Conservation (phyloP, 2,797 vertebrate species). For the Naso thynnoides region DNA sequence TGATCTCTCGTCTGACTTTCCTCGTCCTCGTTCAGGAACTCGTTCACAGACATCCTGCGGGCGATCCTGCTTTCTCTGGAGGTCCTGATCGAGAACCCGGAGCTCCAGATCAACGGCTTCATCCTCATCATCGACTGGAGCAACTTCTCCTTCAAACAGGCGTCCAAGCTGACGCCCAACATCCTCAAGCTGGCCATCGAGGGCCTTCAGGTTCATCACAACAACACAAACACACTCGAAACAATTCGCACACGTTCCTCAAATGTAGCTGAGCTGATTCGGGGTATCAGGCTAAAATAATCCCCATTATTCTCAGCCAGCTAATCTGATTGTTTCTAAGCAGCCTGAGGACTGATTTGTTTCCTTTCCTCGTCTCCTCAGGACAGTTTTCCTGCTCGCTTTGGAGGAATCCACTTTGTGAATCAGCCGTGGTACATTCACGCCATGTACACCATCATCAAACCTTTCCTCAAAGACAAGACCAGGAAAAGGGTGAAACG, state of each 20-base stretch:
- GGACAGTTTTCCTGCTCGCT: slow-evolving; percentile 98
- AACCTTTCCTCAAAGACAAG: slow-evolving; percentile 98
- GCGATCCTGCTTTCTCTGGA: slow-evolving; percentile 97
- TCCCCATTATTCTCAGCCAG: no score
- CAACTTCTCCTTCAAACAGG: slow-evolving; percentile 99
- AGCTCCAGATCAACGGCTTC: slow-evolving; percentile 98
- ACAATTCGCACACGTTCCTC: no score
- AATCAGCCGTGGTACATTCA: slow-evolving; percentile 99
- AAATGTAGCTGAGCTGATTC: no score
- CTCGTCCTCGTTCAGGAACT: slow-evolving; percentile 87
- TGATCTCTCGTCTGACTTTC: no score
- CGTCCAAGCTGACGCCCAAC: slow-evolving; percentile 97
- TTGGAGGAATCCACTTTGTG: slow-evolving; percentile 98
- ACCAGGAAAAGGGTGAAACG: slow-evolving; percentile 94
- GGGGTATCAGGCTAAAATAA: no score
- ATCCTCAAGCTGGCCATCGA: slow-evolving; percentile 98
- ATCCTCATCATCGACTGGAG: slow-evolving; percentile 99
- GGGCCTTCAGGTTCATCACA: slow-evolving; percentile 88
- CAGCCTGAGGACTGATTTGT: no score
- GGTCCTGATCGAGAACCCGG: slow-evolving; percentile 96
- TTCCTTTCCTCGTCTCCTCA: slow-evolving; percentile 67
- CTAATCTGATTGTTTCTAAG: no score
- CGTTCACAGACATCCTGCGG: slow-evolving; percentile 96
- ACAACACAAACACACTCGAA: not conserved
- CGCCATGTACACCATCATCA: slow-evolving; percentile 97